Conservation (phyloP, 2,888 invertebrate species). For the Cancer borealis region DNA sequence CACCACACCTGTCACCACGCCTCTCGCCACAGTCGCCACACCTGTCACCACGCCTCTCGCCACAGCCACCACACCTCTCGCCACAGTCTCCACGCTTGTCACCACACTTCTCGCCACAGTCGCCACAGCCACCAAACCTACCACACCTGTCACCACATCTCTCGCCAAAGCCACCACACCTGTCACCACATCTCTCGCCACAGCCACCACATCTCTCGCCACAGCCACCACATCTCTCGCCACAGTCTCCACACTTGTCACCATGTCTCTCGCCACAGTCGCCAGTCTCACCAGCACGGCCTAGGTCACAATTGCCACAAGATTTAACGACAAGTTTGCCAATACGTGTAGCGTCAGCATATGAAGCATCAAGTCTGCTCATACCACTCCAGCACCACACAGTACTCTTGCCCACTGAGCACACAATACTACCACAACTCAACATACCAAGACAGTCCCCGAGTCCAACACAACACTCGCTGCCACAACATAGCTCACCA, state of each 20-base stretch:
- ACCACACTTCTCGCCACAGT: background rate
- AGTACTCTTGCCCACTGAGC: background rate
- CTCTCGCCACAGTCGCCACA: background rate
- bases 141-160: background rate
- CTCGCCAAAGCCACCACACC: background rate
- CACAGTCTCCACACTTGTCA: background rate
- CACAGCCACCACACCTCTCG: background rate
- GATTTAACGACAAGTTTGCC: background rate
- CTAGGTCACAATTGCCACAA: background rate
- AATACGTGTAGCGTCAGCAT: background rate
- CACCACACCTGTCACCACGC: background rate
- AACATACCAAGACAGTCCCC: background rate
- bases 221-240: too few species aligned
- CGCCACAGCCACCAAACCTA: conserved; percentile 2
- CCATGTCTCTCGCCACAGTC: background rate
- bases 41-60: background rate
- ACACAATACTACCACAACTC: background rate
- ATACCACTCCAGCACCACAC: background rate
- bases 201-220: background rate
- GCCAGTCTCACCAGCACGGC: background rate
- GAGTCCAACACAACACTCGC: background rate
- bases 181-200: background rate
- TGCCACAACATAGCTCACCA: background rate
- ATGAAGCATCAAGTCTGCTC: background rate
- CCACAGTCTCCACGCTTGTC: background rate